Base-by-base conservation (phyloP, 2,797 vertebrate genomes). In the Jordanella pulchra region DNA sequence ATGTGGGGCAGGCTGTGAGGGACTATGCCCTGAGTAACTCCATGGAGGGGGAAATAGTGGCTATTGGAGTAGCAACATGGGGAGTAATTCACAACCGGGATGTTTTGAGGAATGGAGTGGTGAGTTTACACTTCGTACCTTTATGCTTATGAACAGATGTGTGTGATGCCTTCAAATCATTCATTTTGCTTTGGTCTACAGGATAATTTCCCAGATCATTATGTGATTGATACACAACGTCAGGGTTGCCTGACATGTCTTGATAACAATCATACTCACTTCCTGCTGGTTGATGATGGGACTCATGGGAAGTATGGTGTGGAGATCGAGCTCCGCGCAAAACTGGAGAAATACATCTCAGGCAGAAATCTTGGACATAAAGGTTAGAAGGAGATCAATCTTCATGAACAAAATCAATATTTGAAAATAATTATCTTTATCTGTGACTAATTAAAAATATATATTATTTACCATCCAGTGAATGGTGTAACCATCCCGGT, bases 201-300 rank as follows among this genome's bases (percentile, higher is more conserved):
- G 97, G 97, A 96, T 0, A 56, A 93, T 60, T 97, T 97, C 78
- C 96, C 96, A 2, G 96, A 96, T 0, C 80, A 96, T 76, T 99
- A 99, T 1, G 0, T 85, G 1, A 56, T 97, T 87, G 97, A 98
- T 27, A 93, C 95, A 76, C 90, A 95, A 64, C 93, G 90, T 55
- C 97, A 99, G 77, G 96, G 96, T 28, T 76, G 55, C 1, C 87
- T 97, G 44, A 95, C 96, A 4, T 97, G 97, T 81, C 94, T 99
- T 23, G 97, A 99, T 77, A 94, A 89, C 90, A 99, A 99, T 87
- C 98, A 99, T 78, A 96, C 97, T 11, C 97, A 99, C 83, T 99
- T 99, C 87, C 94, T 99, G 84, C 92, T 99, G 58, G 98, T 99
- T 90, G 98, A 99, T 0, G 90, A 99, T 0, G 98, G 97, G 7